These are phyloP conservation scores for Zosterops pallidus DNA, from an alignment of 2,113 vertebrate genomes.

Conservation along the genomic window DNA sequence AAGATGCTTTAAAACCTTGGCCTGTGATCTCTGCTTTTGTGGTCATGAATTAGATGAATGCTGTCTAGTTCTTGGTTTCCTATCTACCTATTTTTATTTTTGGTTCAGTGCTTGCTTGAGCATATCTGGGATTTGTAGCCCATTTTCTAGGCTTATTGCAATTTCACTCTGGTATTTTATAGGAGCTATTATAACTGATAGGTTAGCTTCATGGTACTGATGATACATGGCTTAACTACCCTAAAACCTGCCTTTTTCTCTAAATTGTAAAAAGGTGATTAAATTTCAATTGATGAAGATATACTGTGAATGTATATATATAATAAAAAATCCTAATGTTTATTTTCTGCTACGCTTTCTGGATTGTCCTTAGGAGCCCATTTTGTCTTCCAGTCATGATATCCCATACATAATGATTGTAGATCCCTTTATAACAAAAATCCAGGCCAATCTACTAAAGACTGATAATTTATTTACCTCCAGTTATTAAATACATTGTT, in stretches of 20 bases:
- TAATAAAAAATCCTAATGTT: constrained; percentile 50
- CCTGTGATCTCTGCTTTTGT: constrained; percentile 76
- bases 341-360: constrained; percentile 50
- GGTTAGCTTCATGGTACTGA: constrained; percentile 82
- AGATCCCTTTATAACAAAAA: background rate
- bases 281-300: constrained; percentile 71
- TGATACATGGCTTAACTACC: constrained; percentile 80
- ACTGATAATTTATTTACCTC: background rate
- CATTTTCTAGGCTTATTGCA: constrained; percentile 86
- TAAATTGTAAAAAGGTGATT: constrained; percentile 78
- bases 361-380: constrained; percentile 1
- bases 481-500: background rate
- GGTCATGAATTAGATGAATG: constrained; percentile 78
- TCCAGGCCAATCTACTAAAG: background rate
- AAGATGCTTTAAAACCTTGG: constrained; percentile 78
- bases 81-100: constrained; percentile 85
- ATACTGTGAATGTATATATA: constrained; percentile 50
- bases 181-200: constrained; percentile 87
- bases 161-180: constrained; percentile 84
- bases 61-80: constrained; percentile 77
- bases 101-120: constrained; percentile 86
- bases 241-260: constrained; percentile 62
- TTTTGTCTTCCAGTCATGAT: background rate
- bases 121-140: constrained; percentile 88
- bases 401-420: background rate